These are phyloP conservation scores for Sclerodermus sp. DNA, from an alignment of 2,888 invertebrate genomes.

Conservation along the genomic window DNA sequence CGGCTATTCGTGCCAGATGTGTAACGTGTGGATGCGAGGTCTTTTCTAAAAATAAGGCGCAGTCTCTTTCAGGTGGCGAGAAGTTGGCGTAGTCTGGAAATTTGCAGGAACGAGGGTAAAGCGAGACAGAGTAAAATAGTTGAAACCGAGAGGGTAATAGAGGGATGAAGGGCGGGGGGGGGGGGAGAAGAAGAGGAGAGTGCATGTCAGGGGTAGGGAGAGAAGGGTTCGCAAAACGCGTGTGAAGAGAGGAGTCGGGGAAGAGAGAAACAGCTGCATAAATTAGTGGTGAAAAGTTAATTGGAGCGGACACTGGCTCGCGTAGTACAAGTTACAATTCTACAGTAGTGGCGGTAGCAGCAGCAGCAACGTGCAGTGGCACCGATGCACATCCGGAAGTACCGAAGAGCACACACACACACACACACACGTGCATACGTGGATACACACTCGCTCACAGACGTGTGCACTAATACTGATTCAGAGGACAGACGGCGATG, in stretches of 20 bases:
- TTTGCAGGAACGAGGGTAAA: constrained; percentile 18
- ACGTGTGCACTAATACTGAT: constrained; percentile 17
- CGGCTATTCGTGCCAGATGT: no score
- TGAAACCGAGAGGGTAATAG: constrained; percentile 14
- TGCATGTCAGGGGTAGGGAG: no score
- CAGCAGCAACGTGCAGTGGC: no score
- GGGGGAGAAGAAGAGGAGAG: constrained; percentile 25
- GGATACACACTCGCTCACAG: constrained; percentile 11
- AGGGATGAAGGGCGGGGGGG: constrained; percentile 11
- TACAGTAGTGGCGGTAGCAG: constrained; percentile 4
- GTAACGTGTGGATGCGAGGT: no score
- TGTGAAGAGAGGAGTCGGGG: no score
- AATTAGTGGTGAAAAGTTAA: constrained; percentile 57
- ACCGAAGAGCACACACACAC: no score
- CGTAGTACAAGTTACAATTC: constrained; percentile 51
- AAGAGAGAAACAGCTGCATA: constrained; percentile 47
- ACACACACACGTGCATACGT: no score
- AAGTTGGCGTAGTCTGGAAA: constrained; percentile 21
- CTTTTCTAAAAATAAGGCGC: constrained; percentile 16
- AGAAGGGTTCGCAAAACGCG: no score
- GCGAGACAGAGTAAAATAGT: constrained; percentile 1
- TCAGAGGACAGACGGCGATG: neutral
- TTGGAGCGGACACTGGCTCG: constrained; percentile 53
- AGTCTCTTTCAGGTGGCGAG: constrained; percentile 8
- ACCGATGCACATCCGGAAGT: no score